Conservation (phyloP, 1,140 invertebrate genomes). For the Drosophila mauritiana region DNA sequence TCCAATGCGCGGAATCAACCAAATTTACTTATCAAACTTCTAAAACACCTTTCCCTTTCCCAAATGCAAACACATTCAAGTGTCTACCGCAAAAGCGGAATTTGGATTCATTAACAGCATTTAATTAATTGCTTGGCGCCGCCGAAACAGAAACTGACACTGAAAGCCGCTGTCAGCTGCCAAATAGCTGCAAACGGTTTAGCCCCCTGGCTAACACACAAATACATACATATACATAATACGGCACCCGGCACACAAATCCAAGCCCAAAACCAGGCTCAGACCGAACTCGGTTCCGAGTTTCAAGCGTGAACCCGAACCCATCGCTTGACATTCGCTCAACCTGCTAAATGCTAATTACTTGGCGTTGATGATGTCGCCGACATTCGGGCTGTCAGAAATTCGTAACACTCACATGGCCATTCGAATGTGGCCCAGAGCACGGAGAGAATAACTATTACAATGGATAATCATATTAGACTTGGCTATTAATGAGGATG, state of each 20-base stretch:
- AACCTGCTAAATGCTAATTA: conserved; percentile 68
- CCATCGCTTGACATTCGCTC: conserved; percentile 36
- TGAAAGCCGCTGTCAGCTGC: conserved; percentile 41
- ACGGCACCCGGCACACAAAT: neutral
- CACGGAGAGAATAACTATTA: conserved; percentile 4
- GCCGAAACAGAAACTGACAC: conserved; percentile 39
- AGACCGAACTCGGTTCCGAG: conserved; percentile 1
- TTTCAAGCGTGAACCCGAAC: conserved; percentile 5
- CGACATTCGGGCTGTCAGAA: conserved; percentile 54
- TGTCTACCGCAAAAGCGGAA: conserved; percentile 33
- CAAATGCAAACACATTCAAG: conserved; percentile 4
- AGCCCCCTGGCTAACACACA: conserved; percentile 38
- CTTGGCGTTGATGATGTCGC: conserved; percentile 59
- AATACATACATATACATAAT: conserved; percentile 18
- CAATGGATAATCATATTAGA: neutral
- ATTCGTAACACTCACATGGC: conserved; percentile 41
- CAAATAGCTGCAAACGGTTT: conserved; percentile 37
- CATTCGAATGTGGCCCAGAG: conserved; percentile 2
- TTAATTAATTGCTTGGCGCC: conserved; percentile 70
- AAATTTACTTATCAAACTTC: conserved; percentile 7
- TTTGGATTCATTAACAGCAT: conserved; percentile 35
- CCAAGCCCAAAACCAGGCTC: neutral
- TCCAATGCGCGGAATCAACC: neutral
- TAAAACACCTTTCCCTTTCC: conserved; percentile 6
- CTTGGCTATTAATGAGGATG: no score